These are phyloP conservation scores for Brachionus plicatilis DNA, from an alignment of 1,140 invertebrate species.

Conservation along the genomic window DNA sequence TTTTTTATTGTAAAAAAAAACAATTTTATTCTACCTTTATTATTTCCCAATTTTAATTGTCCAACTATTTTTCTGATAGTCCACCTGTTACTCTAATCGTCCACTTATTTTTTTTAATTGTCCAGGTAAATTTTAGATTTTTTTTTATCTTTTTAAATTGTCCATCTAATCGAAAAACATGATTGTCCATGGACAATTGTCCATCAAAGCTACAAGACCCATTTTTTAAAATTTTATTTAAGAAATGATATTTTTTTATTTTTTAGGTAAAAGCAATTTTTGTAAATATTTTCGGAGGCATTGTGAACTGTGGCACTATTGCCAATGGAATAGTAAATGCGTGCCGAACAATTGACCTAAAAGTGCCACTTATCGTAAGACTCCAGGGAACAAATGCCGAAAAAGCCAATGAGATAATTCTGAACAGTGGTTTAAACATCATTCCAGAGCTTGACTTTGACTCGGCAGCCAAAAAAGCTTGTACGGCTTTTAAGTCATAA, in stretches of 20 bases:
- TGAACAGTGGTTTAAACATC: constrained; percentile 18
- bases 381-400: constrained; percentile 65
- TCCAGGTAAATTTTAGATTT: too few species aligned
- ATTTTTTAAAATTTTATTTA: too few species aligned
- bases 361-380: constrained; percentile 82
- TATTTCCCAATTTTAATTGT: too few species aligned
- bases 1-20: too few species aligned
- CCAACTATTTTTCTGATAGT: too few species aligned
- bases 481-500: not conserved
- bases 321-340: constrained; percentile 89
- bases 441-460: constrained; percentile 32
- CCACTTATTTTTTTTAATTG: too few species aligned
- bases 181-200: too few species aligned
- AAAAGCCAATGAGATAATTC: constrained; percentile 31
- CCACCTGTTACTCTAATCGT: too few species aligned
- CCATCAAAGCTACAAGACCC: too few species aligned
- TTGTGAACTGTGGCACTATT: constrained; percentile 94
- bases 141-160: too few species aligned
- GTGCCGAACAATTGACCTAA: constrained; percentile 70
- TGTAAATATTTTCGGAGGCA: constrained; percentile 98
- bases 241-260: not conserved
- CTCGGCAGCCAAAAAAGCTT: constrained; percentile 5
- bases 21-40: too few species aligned
- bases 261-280: constrained; percentile 79
- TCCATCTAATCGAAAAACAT: too few species aligned